Base-by-base conservation (phyloP, 2,797 vertebrate genomes). In the Psittacula derbiana region DNA sequence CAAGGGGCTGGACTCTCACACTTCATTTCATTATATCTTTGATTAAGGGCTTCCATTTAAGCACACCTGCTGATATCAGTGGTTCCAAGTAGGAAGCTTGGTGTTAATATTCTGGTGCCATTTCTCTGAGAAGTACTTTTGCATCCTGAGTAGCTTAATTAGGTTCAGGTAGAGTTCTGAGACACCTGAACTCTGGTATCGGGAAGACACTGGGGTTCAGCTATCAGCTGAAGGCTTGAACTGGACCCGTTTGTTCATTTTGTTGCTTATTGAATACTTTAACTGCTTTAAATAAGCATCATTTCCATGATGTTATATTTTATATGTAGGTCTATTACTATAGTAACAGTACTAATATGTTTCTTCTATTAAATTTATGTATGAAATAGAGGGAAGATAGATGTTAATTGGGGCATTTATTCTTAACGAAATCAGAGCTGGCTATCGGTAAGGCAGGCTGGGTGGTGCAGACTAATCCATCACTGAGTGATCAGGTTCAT, bases 1-100 rank as follows among this genome's bases (percentile, higher is more conserved):
- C 24, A 31, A 88, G 73, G 50, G 69, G 60, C 64, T 73, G 67
- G 60, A 31, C 44, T 73, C 73, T 70, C 67, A 78, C 38, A 72
- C 49, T 41, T 67, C 49, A 46, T 73, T 88, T 91, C 73, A 82
- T 89, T 93, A 80, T 5, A n/a, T 36, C 81, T 93, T 90, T 82
- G 67, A 92, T 85, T 86, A 94, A 92, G 74, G n/a, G 19, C 53
- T 86, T 91, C 36, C 44, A 40, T 74, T 79, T 62, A 82, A 82
- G 44, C 27, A 24, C 44, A 49, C 67, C 72, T 64, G 65, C 90
- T 86, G 80, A 7, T 78, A 55, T 27, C 60, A 20, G 58, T 46
- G 46, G 21, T 49, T 62, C 60, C 64, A 43, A 60, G 81, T 25
- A 87, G 21, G 43, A n/a, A 36, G 11, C 38, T 74, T 5, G 1